A percentile compares a stretch with the other conserved stretches of the same genome.
phyloP scores from a whole-genome alignment of 2,113 vertebrate species.

The Stegastes partitus region DNA sequence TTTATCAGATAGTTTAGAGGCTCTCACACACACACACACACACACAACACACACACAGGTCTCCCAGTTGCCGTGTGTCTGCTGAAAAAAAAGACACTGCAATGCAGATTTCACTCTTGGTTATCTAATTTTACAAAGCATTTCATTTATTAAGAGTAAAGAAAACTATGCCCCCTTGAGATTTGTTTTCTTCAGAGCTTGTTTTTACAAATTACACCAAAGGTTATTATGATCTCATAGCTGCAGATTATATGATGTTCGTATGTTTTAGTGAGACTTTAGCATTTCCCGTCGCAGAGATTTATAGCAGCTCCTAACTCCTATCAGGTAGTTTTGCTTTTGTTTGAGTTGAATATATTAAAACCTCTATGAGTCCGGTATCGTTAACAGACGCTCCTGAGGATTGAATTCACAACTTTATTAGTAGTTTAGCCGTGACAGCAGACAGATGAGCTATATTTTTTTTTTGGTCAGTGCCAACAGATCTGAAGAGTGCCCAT shows the following conservation, averaged over 20 bases:
- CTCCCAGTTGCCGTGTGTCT: conserved; percentile 30
- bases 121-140: conserved; percentile 7
- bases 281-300: conserved; percentile 16
- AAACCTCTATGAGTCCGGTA: not conserved
- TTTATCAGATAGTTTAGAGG: conserved; percentile 11
- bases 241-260: conserved; percentile 28
- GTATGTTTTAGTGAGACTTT: conserved; percentile 10
- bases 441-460: conserved; percentile 16
- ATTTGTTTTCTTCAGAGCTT: conserved; percentile 32
- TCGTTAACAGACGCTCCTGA: not conserved
- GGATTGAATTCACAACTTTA: conserved; percentile 8
- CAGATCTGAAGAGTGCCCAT: conserved; percentile 31
- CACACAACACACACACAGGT: conserved; percentile 8
- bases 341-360: conserved; percentile 8
- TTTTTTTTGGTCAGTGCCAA: conserved; percentile 53
- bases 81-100: conserved; percentile 11
- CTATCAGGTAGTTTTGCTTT: conserved; percentile 11
- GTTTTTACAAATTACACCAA: conserved; percentile 59
- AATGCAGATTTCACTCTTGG: conserved; percentile 26
- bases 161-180: conserved; percentile 16
- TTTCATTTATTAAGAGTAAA: conserved; percentile 37
- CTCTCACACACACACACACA: conserved; percentile 8
- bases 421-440: conserved; percentile 14
- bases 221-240: conserved; percentile 33
- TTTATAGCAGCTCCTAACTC: conserved; percentile 8